These are phyloP conservation scores for Agapostemon virescens DNA, from an alignment of 2,888 invertebrate species.

Conservation along the genomic window DNA sequence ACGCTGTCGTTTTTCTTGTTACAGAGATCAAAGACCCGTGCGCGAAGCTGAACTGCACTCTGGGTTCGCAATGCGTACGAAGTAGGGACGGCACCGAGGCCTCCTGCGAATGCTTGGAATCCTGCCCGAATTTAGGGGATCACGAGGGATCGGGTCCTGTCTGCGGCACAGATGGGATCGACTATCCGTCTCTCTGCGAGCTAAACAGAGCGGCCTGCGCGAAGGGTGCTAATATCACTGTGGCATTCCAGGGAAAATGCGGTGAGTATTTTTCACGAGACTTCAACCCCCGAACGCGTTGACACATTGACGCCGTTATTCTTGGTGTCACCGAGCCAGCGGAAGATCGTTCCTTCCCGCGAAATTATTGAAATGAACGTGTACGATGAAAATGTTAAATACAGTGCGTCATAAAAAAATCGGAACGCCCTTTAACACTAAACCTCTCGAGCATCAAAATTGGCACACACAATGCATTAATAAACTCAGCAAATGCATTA, in stretches of 20 bases:
- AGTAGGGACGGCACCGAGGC: slow-evolving; percentile 86
- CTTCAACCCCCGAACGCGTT: not conserved
- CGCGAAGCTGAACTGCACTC: slow-evolving; percentile 82
- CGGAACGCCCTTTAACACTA: no score
- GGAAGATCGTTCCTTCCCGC: not conserved
- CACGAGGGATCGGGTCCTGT: slow-evolving; percentile 89
- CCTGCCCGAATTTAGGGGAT: slow-evolving; percentile 92
- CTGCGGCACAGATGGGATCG: slow-evolving; percentile 91
- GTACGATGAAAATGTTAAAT: not conserved
- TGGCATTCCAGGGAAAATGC: slow-evolving; percentile 92
- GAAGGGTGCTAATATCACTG: slow-evolving; percentile 87
- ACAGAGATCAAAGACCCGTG: slow-evolving; percentile 83
- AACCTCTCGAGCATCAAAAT: no score
- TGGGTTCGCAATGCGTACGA: slow-evolving; percentile 83
- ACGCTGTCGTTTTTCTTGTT: slow-evolving; percentile 61
- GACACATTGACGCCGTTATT: not conserved
- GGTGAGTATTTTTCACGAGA: slow-evolving; percentile 82
- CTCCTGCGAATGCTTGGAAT: slow-evolving; percentile 89
- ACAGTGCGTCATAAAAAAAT: no score
- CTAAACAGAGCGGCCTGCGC: slow-evolving; percentile 90
- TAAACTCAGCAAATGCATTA: no score
- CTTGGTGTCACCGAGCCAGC: not conserved
- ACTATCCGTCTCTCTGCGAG: slow-evolving; percentile 93
- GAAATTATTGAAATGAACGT: not conserved
- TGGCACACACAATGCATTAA: not conserved